Base-by-base conservation (phyloP, 2,797 vertebrate species). In the Anguilla pacifica region DNA sequence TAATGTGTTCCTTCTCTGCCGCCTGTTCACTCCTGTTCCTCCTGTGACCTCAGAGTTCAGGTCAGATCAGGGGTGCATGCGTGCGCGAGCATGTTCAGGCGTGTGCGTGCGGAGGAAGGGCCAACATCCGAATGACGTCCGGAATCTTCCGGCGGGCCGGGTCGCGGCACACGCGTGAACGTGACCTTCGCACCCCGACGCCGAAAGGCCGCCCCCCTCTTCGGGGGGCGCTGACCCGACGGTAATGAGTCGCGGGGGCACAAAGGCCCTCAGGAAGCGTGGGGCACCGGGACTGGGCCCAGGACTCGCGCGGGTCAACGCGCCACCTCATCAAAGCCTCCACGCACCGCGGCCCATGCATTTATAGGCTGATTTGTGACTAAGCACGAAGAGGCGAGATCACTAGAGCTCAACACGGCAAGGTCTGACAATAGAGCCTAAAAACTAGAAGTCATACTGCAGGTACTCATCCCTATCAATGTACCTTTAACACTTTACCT, bases 261-360 rank as follows among this genome's bases (percentile, higher is more conserved):
- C 79, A 82, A 82, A 82, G 46, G 43, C 15, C 22, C 46, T 82
- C 43, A 82, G 79, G 79, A 82, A 82, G 79, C 46, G 28, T 19
- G 22, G 79, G 79, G 79, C 46, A 9, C 43, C 39, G 74, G 74
- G 19, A 19, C 35, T 10, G 46, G 22, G 1, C 43, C 79, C 9
- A 46, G 7, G 79, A 51, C 79, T 51, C 46, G 6, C 43, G 43
- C 7, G 79, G 79, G 79, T 82, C 77, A 81, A 7, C 13, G 15
- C 39, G 77, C 77, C 79, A 82, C 79, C 79, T 49, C 79, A 82
- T 51, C 79, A 82, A 82, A 82, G 79, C 46, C 46, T 82, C 28
- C 28, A 25, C 22, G 25, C 79, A n/a, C 22, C 43, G 25, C 11
- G 79, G 79, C 43, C 79, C 79, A 82, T 22, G 79, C 79, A 25